These are phyloP conservation scores for Napeogenes sylphis DNA, from an alignment of 2,888 invertebrate species.

Conservation along the genomic window DNA sequence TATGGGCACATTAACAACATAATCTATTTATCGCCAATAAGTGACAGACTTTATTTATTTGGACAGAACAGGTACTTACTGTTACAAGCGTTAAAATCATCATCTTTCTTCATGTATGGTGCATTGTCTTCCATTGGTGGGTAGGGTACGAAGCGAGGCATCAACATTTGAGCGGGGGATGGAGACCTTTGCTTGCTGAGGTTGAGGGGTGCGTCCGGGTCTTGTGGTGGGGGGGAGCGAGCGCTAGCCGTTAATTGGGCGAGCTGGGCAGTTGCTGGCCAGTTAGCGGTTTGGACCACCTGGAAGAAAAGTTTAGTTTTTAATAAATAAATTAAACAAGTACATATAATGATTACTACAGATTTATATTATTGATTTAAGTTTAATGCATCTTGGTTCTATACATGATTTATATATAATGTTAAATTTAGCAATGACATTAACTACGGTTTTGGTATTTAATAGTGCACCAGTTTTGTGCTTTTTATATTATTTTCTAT, in stretches of 20 bases:
- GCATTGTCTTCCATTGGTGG: conserved; percentile 63
- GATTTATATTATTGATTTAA: too few species aligned
- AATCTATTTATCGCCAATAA: too few species aligned
- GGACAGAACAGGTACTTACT: conserved; percentile 46
- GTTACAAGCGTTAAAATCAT: conserved; percentile 66
- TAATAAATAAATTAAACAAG: too few species aligned
- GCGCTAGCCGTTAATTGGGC: conserved; percentile 81
- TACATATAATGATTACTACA: too few species aligned
- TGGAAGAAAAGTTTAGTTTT: conserved; percentile 34
- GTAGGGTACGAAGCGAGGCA: conserved; percentile 73
- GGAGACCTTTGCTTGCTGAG: conserved; percentile 90
- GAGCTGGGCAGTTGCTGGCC: conserved; percentile 85
- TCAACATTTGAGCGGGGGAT: conserved; percentile 77
- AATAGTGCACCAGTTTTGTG: too few species aligned
- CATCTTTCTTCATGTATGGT: conserved; percentile 67
- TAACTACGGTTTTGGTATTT: too few species aligned
- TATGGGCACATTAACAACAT: not conserved
- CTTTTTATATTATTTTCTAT: too few species aligned
- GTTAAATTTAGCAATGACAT: too few species aligned
- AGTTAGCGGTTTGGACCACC: conserved; percentile 76
- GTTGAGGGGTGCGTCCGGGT: conserved; percentile 91
- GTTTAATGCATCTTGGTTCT: too few species aligned
- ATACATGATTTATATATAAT: too few species aligned
- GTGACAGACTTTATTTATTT: too few species aligned
- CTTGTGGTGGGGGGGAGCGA: conserved; percentile 79